phyloP scores from a whole-genome alignment of 1,140 invertebrate genomes.

The Halotydeus destructor region DNA sequence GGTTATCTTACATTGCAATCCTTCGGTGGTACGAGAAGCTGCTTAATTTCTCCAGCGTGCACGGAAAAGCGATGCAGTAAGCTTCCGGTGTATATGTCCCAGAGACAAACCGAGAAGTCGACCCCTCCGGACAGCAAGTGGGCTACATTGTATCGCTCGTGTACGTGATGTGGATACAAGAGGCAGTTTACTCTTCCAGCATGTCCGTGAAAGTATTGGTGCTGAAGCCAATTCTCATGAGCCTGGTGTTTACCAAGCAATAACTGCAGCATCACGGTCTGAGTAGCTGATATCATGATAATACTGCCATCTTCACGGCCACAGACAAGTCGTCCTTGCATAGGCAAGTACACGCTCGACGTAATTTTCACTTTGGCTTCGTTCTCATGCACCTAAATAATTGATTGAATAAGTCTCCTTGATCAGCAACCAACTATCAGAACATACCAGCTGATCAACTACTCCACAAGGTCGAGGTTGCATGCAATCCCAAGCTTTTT shows the following conservation, averaged over 20 bases:
- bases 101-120: constrained; percentile 91
- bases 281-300: constrained; percentile 85
- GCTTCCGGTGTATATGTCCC: constrained; percentile 79
- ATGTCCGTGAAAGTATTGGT: constrained; percentile 72
- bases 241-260: constrained; percentile 73
- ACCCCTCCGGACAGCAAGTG: constrained; percentile 85
- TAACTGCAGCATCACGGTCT: constrained; percentile 80
- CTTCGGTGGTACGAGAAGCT: constrained; percentile 71
- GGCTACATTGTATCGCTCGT: constrained; percentile 72
- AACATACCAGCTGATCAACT: constrained; percentile 55
- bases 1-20: constrained; percentile 53
- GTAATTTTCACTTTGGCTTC: constrained; percentile 38
- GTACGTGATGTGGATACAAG: constrained; percentile 77
- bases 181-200: constrained; percentile 82
- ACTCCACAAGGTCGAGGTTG: constrained; percentile 68
- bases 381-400: constrained; percentile 8
- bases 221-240: constrained; percentile 66
- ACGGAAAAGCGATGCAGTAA: constrained; percentile 86
- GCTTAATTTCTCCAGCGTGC: constrained; percentile 63
- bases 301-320: constrained; percentile 89
- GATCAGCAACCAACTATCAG: constrained; percentile 5
- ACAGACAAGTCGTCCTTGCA: constrained; percentile 75
- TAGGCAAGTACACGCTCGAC: constrained; percentile 73
- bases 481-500: constrained; percentile 63
- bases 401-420: constrained; percentile 18